Conservation (phyloP, 1,140 invertebrate species). For the Leptinotarsa texana region DNA sequence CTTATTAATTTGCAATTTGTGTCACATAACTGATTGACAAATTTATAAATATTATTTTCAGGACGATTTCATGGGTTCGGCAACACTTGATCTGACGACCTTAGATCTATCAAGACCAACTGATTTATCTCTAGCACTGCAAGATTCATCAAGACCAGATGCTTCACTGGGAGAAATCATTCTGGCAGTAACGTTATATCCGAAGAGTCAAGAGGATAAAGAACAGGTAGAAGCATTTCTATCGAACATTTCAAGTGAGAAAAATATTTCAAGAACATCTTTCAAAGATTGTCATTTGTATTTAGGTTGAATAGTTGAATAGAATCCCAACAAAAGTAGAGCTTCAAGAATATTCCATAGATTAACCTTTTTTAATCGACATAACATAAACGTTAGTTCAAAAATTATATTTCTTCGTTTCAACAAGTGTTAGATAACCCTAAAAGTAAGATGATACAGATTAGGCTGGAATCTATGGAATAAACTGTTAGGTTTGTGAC, state of each 20-base stretch:
- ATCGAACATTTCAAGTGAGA: neutral
- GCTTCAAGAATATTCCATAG: neutral
- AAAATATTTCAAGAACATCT: neutral
- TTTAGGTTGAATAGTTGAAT: neutral
- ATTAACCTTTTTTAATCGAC: neutral
- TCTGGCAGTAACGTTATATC: conserved; percentile 80
- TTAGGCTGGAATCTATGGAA: too few species aligned
- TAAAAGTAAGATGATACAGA: too few species aligned
- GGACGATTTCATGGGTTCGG: conserved; percentile 97
- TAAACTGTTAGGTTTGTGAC: too few species aligned
- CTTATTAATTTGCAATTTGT: too few species aligned
- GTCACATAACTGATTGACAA: too few species aligned
- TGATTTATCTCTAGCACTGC: conserved; percentile 77
- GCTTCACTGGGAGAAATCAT: conserved; percentile 82
- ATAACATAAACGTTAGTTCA: too few species aligned
- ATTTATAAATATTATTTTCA: conserved; percentile 52
- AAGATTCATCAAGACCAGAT: conserved; percentile 67
- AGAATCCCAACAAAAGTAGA: neutral
- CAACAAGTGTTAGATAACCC: too few species aligned
- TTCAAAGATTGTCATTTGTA: neutral
- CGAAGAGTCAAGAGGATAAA: conserved; percentile 90
- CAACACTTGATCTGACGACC: conserved; percentile 80
- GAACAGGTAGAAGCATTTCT: conserved; percentile 73
- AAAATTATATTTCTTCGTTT: too few species aligned
- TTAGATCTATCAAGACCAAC: conserved; percentile 81